phyloP scores from a whole-genome alignment of 2,797 vertebrate species.

The Semotilus atromaculatus region DNA sequence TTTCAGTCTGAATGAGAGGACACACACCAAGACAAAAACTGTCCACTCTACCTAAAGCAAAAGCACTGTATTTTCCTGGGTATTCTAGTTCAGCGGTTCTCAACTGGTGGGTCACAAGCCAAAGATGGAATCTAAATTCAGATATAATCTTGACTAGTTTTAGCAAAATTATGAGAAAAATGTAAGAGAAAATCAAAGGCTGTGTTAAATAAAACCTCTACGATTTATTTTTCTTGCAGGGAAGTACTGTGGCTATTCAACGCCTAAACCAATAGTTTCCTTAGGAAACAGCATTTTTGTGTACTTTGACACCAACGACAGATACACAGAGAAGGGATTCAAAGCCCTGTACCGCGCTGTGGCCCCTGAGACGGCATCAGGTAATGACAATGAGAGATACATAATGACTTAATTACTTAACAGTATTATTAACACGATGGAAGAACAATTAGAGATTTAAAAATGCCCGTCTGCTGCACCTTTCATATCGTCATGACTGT shows the following conservation, averaged over 20 bases:
- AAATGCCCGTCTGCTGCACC: conserved; percentile 3
- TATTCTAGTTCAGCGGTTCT: not conserved
- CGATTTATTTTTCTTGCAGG: conserved; percentile 62
- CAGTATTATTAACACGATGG: not conserved
- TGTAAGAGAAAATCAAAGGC: not conserved
- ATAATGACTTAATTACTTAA: conserved; percentile 9
- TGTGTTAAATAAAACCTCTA: not conserved
- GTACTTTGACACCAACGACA: conserved; percentile 77
- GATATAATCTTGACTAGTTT: not conserved
- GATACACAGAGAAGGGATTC: conserved; percentile 75
- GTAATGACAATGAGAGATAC: conserved; percentile 60
- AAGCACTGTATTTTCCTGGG: not conserved
- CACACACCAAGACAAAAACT: not conserved
- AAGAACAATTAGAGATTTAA: conserved; percentile 1
- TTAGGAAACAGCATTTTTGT: conserved; percentile 75
- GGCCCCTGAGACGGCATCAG: conserved; percentile 65
- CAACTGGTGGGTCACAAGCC: no score
- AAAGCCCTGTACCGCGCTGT: conserved; percentile 77
- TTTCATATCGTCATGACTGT: conserved; percentile 18
- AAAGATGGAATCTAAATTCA: not conserved
- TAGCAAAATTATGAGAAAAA: not conserved
- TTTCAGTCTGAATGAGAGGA: not conserved
- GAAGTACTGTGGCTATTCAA: conserved; percentile 75
- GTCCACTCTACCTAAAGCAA: not conserved
- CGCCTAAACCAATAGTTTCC: conserved; percentile 72